Base-by-base conservation (phyloP, 2,888 invertebrate species). In the Chrysomela aeneicollis region DNA sequence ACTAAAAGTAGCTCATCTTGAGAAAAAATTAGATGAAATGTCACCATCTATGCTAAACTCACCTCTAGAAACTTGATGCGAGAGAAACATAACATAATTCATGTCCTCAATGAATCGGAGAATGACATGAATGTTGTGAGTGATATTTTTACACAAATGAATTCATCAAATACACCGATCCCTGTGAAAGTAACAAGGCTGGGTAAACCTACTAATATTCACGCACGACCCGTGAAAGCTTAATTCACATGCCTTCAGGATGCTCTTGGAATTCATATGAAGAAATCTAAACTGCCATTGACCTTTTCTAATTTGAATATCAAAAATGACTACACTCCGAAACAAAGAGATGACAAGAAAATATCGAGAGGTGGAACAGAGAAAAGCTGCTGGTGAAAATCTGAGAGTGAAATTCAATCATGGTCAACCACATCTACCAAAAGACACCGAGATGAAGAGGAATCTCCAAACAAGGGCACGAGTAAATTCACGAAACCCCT, bases 351-450 rank as follows among this genome's bases (percentile, higher is more conserved):
- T 19, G 54, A 35, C 32, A 15, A 21, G 22, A 30, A 53, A 35
- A 18, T 53, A 53, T 53, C 6, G 30, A 53, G 53, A 35, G 30
- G 30, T 53, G 30, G 52, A 53, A 53, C 53, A 22, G 12, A 53
- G 37, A 54, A 54, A 19, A 15, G 52, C 26, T 22, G 9, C 21
- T 26, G 19, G 35, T 15, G 35, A 54, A 19, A 54, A 54, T 19
- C 37, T 54, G 9, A 18, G 42, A 18, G n/a, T 55, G 8, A 55
- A 55, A 42, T 55, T 55, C 15, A 12, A 37, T 55, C 19, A 12
- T 2, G 42, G 42, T 10, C 42, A 55, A 22, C 54, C 54, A n/a
- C 51, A 58, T 54, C 74, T 76, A 75, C 75, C 61, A 61, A 72
- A 66, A 54, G 21, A 53, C 26, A n/a, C 18, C 50, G 60, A 1